Evolutionary conservation across 2,888 invertebrate genomes (phyloP).

Genomic region (Plagodis pulveraria): DNA sequence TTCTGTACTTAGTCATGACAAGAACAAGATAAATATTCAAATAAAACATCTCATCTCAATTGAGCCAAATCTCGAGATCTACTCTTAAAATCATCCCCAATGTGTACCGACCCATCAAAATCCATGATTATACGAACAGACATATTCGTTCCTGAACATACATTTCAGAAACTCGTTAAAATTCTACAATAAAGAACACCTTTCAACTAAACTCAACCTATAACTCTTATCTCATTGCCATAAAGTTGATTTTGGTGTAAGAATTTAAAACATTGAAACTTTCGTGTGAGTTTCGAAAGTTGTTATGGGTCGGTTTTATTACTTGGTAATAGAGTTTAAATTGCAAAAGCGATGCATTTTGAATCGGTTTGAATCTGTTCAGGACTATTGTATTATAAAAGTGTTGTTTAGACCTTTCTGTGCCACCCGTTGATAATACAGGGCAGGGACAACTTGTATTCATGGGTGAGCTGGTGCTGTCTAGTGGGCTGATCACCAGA

Average conservation of each 20-base stretch:
- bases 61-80: background rate
- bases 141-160: conserved; percentile 29
- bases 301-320: conserved; percentile 1
- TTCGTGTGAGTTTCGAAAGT: background rate
- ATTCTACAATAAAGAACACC: conserved; percentile 31
- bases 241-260: background rate
- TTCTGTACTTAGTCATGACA: too few relatives aligned
- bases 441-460: too few relatives aligned
- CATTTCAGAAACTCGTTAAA: conserved; percentile 44
- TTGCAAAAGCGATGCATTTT: conserved; percentile 2
- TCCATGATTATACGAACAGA: conserved; percentile 3
- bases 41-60: too few relatives aligned
- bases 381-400: background rate
- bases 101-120: conserved; percentile 1
- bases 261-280: background rate
- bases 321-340: conserved; percentile 4
- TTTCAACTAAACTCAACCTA: background rate
- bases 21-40: too few relatives aligned
- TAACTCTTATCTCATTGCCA: background rate
- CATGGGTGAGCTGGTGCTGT: too few relatives aligned
- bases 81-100: background rate
- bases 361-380: background rate
- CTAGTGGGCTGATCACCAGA: too few relatives aligned
- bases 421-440: too few relatives aligned
- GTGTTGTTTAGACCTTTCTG: too few relatives aligned